These are phyloP conservation scores for Ectemnius cavifrons DNA, from an alignment of 2,888 invertebrate species.

Conservation along the genomic window DNA sequence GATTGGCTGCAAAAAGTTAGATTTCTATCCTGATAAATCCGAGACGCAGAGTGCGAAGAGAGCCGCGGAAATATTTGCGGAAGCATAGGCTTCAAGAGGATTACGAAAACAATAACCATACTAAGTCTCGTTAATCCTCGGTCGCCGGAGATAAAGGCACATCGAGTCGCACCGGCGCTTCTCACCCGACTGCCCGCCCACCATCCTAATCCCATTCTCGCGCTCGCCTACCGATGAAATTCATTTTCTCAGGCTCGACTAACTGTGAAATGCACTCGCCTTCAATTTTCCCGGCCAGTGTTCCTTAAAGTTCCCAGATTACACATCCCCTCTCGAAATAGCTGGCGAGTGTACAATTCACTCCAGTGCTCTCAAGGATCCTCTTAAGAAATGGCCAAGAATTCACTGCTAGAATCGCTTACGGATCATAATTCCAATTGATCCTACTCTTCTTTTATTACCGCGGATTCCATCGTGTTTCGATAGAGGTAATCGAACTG, in stretches of 20 bases:
- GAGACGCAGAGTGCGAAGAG: background rate
- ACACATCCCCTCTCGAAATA: background rate
- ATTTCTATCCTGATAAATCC: background rate
- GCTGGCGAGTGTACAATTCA: background rate
- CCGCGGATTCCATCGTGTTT: too few relatives aligned
- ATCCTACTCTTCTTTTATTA: too few relatives aligned
- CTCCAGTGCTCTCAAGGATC: background rate
- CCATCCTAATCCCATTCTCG: slow-evolving; percentile 54
- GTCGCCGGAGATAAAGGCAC: slow-evolving; percentile 48
- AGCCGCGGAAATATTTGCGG: slow-evolving; percentile 42
- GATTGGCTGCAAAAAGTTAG: background rate
- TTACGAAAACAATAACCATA: slow-evolving; percentile 61
- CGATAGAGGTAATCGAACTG: too few relatives aligned
- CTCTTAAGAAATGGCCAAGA: too few relatives aligned
- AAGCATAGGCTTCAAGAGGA: slow-evolving; percentile 35
- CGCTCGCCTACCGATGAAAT: slow-evolving; percentile 50
- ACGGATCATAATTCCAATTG: too few relatives aligned
- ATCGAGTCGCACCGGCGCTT: slow-evolving; percentile 34
- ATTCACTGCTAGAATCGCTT: too few relatives aligned
- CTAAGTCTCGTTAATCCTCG: slow-evolving; percentile 57
- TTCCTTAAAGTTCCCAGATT: slow-evolving; percentile 16
- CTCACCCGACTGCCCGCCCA: slow-evolving; percentile 28
- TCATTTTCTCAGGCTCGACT: slow-evolving; percentile 46
- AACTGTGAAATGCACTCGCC: slow-evolving; percentile 37
- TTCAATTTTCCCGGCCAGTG: background rate